phyloP scores from a whole-genome alignment of 1,140 invertebrate genomes.

The Phthorimaea operculella region DNA sequence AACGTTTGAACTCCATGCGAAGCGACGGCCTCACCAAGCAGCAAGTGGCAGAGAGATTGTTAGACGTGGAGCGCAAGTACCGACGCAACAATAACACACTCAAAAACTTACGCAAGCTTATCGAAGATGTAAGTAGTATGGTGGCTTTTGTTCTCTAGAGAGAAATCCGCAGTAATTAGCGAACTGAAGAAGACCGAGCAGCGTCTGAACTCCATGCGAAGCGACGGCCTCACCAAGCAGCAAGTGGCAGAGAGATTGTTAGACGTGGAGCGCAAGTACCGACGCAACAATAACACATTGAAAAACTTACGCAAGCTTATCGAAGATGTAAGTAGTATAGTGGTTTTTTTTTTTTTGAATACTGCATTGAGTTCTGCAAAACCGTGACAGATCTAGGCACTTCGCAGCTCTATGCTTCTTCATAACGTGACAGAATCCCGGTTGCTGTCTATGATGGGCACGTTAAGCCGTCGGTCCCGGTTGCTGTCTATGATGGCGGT shows the following conservation, averaged over 20 bases:
- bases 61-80: constrained; percentile 31
- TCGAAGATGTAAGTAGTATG: too few relatives aligned
- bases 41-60: constrained; percentile 33
- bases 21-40: constrained; percentile 37
- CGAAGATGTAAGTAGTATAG: too few relatives aligned
- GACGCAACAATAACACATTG: constrained; percentile 18
- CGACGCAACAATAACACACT: constrained; percentile 19
- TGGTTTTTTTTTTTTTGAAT: constrained; percentile 14
- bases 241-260: constrained; percentile 35
- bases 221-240: constrained; percentile 35
- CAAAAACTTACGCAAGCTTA: too few relatives aligned
- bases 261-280: constrained; percentile 29
- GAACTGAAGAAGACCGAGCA: constrained; percentile 43
- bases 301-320: too few relatives aligned
- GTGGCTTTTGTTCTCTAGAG: constrained; percentile 17
- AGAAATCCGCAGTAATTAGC: constrained; percentile 29
- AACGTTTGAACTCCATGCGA: constrained; percentile 42
- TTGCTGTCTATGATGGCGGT: too few relatives aligned
- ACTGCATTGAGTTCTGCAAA: too few relatives aligned
- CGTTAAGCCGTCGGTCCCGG: too few relatives aligned
- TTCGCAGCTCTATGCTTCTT: background rate
- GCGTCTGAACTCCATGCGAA: constrained; percentile 42
- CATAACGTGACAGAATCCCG: too few relatives aligned
- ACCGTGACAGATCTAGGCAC: background rate
- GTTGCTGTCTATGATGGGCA: too few relatives aligned